Conservation (phyloP, 1,140 invertebrate genomes). For the Bombus picipes region DNA sequence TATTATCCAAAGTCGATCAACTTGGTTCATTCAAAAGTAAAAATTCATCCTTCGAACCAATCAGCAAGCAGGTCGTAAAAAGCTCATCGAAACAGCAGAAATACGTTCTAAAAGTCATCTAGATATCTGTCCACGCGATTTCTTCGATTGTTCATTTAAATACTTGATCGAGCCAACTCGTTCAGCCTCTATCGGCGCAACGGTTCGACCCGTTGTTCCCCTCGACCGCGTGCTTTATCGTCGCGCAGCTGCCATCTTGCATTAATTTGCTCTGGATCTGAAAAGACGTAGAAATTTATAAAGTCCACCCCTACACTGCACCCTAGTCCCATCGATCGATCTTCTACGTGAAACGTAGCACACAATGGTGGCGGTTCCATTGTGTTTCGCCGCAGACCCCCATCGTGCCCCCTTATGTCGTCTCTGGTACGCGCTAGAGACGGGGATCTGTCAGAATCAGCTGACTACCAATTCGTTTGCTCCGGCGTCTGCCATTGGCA, state of each 20-base stretch:
- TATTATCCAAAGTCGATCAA: no score
- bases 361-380: slow-evolving; percentile 57
- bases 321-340: slow-evolving; percentile 48
- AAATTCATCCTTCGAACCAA: not conserved
- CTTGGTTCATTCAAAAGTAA: not conserved
- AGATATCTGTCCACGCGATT: not conserved
- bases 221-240: slow-evolving; percentile 39
- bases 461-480: slow-evolving; percentile 64
- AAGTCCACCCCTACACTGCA: slow-evolving; percentile 1
- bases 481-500: slow-evolving; percentile 12
- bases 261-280: slow-evolving; percentile 60
- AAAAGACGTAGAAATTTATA: slow-evolving; percentile 52
- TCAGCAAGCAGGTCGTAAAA: not conserved
- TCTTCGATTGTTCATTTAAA: not conserved
- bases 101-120: not conserved
- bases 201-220: not conserved
- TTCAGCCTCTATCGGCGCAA: not conserved
- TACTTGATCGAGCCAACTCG: not conserved
- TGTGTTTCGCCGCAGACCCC: slow-evolving; percentile 36
- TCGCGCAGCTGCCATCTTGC: slow-evolving; percentile 49
- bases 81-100: not conserved
- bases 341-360: slow-evolving; percentile 25
- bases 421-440: slow-evolving; percentile 8
- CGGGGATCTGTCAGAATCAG: slow-evolving; percentile 68
- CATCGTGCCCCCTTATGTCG: not conserved